These are phyloP conservation scores for Streblospio benedicti DNA, from an alignment of 1,140 invertebrate genomes.

Conservation along the genomic window DNA sequence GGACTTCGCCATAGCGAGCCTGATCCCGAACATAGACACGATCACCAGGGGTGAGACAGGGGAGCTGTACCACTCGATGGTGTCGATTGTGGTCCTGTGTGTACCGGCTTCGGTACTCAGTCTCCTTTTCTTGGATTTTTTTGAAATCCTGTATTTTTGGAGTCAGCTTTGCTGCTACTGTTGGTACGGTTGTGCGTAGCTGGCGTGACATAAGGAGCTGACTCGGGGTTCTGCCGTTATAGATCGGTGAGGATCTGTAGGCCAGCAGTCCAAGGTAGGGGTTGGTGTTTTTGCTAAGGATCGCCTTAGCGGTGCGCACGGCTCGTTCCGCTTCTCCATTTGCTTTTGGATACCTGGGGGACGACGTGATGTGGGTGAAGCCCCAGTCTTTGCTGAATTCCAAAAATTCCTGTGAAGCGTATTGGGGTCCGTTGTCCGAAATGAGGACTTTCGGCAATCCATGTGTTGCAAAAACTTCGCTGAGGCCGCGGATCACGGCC, in stretches of 20 bases:
- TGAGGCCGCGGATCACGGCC: too few species aligned
- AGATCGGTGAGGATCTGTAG: slow-evolving; percentile 15
- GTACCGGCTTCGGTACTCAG: too few species aligned
- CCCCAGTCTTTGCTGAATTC: slow-evolving; percentile 38
- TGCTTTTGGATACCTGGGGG: slow-evolving; percentile 22
- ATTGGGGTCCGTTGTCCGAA: slow-evolving; percentile 41
- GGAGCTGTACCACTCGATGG: too few species aligned
- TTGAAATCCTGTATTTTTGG: too few species aligned
- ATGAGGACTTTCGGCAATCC: slow-evolving; percentile 14
- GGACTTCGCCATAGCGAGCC: too few species aligned
- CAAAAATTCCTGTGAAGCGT: slow-evolving; percentile 35
- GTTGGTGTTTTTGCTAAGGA: slow-evolving; percentile 8
- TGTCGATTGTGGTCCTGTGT: too few species aligned
- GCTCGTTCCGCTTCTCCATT: slow-evolving; percentile 15
- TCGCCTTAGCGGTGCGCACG: slow-evolving; percentile 8
- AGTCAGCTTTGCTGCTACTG: too few species aligned
- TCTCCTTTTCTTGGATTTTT: too few species aligned
- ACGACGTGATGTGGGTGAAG: slow-evolving; percentile 34
- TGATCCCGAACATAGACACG: too few species aligned
- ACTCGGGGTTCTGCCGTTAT: slow-evolving; percentile 13
- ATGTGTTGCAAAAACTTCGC: slow-evolving; percentile 13
- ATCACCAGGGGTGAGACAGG: too few species aligned
- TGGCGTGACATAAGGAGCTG: slow-evolving; percentile 22
- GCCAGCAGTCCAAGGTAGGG: slow-evolving; percentile 15
- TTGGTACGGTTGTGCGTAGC: slow-evolving; percentile 7